These are phyloP conservation scores for Apis cerana DNA, from an alignment of 1,140 invertebrate species.

Conservation along the genomic window DNA sequence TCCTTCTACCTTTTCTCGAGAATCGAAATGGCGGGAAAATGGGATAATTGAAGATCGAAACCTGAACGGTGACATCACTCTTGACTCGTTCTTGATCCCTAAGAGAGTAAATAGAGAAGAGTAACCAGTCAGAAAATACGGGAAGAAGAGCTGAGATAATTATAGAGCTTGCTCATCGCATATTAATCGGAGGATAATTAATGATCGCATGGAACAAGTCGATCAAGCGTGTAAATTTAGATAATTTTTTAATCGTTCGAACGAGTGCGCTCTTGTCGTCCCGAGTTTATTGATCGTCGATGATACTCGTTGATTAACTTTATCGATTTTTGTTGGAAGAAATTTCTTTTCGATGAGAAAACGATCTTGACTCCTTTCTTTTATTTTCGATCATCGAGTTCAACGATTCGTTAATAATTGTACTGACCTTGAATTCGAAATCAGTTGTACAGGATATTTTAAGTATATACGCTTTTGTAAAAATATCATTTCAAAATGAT, in stretches of 20 bases:
- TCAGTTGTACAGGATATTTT: no score
- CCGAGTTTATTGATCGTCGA: background rate
- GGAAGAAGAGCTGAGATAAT: background rate
- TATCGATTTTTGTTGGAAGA: no score
- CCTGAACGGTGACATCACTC: background rate
- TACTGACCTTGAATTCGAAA: no score
- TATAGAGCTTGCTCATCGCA: background rate
- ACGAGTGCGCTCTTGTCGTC: background rate
- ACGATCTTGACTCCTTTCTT: no score
- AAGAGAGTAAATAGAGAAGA: background rate
- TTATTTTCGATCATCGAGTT: no score
- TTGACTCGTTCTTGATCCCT: background rate
- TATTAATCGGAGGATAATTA: background rate
- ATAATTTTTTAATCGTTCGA: background rate
- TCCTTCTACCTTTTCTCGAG: no score
- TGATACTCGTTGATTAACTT: no score
- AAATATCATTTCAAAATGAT: no score
- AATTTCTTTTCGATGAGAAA: no score
- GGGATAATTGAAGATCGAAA: constrained; percentile 8
- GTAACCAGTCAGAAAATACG: constrained; percentile 6
- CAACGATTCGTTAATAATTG: no score
- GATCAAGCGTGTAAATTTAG: background rate
- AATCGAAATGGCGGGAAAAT: background rate
- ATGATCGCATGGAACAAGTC: background rate
- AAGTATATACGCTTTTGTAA: no score